phyloP scores from a whole-genome alignment of 2,113 vertebrate genomes.

The Hyaena hyaena region DNA sequence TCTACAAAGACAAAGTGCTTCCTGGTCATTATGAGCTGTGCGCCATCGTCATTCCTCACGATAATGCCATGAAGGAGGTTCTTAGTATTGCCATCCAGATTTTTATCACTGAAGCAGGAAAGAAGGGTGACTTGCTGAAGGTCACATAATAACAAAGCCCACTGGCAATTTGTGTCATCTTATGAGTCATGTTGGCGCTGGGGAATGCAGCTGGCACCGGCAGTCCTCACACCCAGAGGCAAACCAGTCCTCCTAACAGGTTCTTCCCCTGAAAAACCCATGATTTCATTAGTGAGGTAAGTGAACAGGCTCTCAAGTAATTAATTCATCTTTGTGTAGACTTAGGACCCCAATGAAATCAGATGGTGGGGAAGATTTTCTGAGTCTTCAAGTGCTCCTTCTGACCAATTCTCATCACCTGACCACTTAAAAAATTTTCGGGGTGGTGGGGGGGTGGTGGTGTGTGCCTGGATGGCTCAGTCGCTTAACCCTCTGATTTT shows the following conservation, averaged over 20 bases:
- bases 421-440: background rate
- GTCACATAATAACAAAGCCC: constrained; percentile 58
- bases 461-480: too few species aligned
- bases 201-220: constrained; percentile 32
- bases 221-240: constrained; percentile 51
- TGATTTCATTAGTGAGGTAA: constrained; percentile 56
- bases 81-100: background rate
- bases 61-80: background rate
- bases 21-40: background rate
- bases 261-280: background rate
- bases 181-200: constrained; percentile 47
- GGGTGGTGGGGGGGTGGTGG: too few species aligned
- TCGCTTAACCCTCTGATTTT: too few species aligned
- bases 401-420: rapidly evolving
- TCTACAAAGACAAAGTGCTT: constrained; percentile 59
- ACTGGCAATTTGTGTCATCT: constrained; percentile 41
- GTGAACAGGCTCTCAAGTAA: background rate
- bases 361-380: background rate
- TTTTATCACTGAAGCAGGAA: constrained; percentile 15
- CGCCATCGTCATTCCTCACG: background rate
- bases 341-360: background rate
- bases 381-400: background rate
- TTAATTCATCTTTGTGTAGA: background rate
- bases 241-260: constrained; percentile 1
- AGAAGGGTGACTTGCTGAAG: constrained; percentile 51